These are phyloP conservation scores for Euzetes globulus DNA, from an alignment of 2,888 invertebrate species.

Conservation along the genomic window DNA sequence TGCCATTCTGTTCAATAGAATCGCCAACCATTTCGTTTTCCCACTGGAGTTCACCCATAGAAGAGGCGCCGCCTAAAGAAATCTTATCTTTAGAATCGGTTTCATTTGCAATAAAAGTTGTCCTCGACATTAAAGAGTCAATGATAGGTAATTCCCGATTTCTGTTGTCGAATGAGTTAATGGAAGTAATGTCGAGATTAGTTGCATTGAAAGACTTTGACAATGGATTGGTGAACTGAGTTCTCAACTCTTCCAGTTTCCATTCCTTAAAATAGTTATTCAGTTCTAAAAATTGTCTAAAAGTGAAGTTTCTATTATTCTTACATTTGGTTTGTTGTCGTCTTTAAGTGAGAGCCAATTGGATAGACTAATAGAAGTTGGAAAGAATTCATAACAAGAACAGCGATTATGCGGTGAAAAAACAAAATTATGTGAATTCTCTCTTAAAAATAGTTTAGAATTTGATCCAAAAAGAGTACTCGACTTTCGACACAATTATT, in stretches of 20 bases:
- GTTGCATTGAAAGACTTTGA: background rate
- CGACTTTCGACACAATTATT: background rate
- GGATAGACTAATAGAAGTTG: background rate
- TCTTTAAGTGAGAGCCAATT: background rate
- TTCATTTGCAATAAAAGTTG: background rate
- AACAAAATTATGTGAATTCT: background rate
- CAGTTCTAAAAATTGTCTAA: background rate
- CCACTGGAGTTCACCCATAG: constrained; percentile 2
- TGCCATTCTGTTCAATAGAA: background rate
- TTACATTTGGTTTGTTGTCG: background rate
- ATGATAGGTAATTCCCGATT: background rate
- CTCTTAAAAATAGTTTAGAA: constrained; percentile 1
- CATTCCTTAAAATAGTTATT: background rate
- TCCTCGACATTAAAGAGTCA: background rate
- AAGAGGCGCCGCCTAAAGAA: background rate
- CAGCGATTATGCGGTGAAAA: background rate
- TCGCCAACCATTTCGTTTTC: background rate
- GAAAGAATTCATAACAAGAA: background rate
- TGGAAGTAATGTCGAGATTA: background rate
- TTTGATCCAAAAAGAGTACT: background rate
- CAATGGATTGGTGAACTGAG: background rate
- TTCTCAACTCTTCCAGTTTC: background rate
- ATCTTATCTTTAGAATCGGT: background rate
- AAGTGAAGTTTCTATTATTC: background rate
- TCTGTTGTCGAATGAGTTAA: background rate